A percentile compares a stretch with the other conserved stretches of the same genome.
phyloP scores from a whole-genome alignment of 2,113 vertebrate species.

The Dasyornis broadbenti region DNA sequence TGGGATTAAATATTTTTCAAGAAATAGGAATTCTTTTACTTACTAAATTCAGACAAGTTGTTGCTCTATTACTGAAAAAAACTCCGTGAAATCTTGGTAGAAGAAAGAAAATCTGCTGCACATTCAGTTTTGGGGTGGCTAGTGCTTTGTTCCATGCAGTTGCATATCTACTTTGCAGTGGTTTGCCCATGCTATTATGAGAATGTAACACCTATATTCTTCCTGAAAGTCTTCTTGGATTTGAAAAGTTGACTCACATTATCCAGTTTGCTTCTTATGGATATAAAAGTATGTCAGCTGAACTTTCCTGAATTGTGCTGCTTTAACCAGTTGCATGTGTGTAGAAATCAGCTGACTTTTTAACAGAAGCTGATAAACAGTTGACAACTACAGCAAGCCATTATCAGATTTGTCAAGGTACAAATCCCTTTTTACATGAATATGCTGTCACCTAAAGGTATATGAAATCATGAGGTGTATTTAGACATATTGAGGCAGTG shows the following conservation, averaged over 20 bases:
- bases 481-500: neutral
- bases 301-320: neutral
- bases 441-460: neutral
- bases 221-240: neutral
- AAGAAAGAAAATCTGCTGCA: neutral
- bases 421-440: neutral
- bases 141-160: neutral
- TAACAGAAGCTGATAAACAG: neutral
- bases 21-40: neutral
- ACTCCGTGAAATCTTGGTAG: neutral
- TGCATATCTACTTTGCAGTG: neutral
- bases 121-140: accelerated
- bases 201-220: neutral
- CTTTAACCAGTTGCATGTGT: neutral
- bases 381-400: neutral
- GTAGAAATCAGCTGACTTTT: neutral
- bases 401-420: neutral
- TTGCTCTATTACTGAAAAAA: neutral
- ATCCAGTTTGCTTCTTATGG: neutral
- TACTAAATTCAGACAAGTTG: neutral
- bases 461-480: neutral
- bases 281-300: neutral
- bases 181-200: neutral
- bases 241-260: neutral
- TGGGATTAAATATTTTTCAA: neutral